Percentiles rank a stretch among this genome's conserved stretches.
Evolutionary conservation across 2,113 vertebrate species (phyloP).

Genomic region (Poicephalus gulielmi): DNA sequence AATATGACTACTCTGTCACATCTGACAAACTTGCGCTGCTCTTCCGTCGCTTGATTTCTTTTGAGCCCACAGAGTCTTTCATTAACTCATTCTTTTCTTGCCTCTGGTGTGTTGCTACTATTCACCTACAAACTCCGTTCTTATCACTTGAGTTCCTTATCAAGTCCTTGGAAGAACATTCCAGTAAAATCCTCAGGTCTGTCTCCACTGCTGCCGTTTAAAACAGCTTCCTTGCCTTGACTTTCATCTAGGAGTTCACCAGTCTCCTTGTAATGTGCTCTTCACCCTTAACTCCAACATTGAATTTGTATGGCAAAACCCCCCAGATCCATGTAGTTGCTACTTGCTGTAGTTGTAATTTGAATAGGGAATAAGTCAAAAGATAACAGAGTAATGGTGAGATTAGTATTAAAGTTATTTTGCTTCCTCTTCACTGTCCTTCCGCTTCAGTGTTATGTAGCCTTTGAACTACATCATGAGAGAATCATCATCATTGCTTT

Average conservation of each 20-base stretch:
- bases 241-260: not conserved
- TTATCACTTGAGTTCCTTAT: not conserved
- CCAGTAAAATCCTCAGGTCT: fast-evolving
- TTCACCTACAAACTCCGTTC: not conserved
- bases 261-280: not conserved
- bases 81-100: not conserved
- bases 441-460: not conserved
- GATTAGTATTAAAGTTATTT: not conserved
- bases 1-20: not conserved
- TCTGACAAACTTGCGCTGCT: not conserved
- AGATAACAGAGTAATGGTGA: not conserved
- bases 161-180: not conserved
- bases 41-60: not conserved
- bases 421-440: not conserved
- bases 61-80: not conserved
- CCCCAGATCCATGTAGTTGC: not conserved
- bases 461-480: not conserved
- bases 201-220: not conserved
- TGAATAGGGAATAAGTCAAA: not conserved
- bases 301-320: not conserved
- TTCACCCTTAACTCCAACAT: not conserved
- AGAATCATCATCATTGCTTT: not conserved
- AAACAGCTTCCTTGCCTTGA: not conserved
- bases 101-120: not conserved
- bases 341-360: not conserved